phyloP scores from a whole-genome alignment of 2,113 vertebrate species.

The Sardina pilchardus region DNA sequence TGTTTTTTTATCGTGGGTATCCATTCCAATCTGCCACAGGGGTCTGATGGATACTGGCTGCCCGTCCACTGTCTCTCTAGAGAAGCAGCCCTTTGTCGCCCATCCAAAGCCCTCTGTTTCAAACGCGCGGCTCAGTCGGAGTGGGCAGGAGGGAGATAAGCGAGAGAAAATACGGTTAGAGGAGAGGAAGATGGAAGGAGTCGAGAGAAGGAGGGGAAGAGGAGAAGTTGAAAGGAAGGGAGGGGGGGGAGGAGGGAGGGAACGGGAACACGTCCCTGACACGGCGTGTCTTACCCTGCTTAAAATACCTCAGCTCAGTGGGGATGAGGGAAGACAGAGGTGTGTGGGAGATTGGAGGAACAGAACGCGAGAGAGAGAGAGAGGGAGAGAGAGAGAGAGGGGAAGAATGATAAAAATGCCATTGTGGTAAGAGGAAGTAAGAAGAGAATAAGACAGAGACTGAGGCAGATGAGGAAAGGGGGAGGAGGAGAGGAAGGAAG shows the following conservation, averaged over 20 bases:
- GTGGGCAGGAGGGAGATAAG: neutral
- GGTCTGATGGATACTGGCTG: neutral
- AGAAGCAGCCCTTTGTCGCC: neutral
- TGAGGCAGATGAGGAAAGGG: neutral
- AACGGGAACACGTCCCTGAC: neutral
- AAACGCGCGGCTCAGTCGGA: neutral
- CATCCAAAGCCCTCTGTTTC: neutral
- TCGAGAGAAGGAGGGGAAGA: neutral
- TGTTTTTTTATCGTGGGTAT: neutral
- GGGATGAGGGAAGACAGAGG: neutral
- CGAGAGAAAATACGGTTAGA: neutral
- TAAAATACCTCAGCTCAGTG: neutral
- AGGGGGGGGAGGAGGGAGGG: neutral
- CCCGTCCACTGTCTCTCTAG: neutral
- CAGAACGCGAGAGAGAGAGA: neutral
- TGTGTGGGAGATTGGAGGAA: no score
- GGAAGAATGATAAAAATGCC: slow-evolving; percentile 3
- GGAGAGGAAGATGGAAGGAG: slow-evolving; percentile 2
- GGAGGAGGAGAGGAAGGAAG: no score
- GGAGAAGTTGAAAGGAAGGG: neutral
- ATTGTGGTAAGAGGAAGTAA: neutral
- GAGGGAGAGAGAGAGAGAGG: neutral
- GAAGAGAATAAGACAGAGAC: neutral
- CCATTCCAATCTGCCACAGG: neutral
- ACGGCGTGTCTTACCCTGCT: neutral